Base-by-base conservation (phyloP, 2,888 invertebrate species). In the Hyles lineata region DNA sequence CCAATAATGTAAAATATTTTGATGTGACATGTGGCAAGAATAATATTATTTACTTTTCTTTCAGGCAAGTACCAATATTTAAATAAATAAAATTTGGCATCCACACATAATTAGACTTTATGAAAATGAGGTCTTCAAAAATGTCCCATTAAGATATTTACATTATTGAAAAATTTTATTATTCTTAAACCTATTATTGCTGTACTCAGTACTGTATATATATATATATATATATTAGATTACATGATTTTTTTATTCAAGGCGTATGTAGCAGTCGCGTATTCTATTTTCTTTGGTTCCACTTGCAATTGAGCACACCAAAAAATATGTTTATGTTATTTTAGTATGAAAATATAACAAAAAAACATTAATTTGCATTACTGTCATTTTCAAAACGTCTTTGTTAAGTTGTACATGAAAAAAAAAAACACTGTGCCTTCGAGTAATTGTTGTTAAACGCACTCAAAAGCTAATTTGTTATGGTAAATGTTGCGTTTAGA, bases 131-230 rank as follows among this genome's bases (percentile, higher is more conserved):
- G 21, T 23, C 17, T 29, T 29, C 29, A 29, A 29, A 29, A 29
- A 29, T 29, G 29, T 25, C 11, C 25, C 9, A 15, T 60, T 25
- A 25, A 25, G 17, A 60, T 60, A 25, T 23, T n/a, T 1, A 32
- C 25, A 29, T 32, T 32, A 32, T n/a, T 62, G 61, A 35, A 61
- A 29, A 8, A 1, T 19, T 19, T 19, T 5, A 29, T 29, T 8
- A 63, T 21, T 50, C 17, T 23, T 23, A 67, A 67, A 50, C 21
- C 15, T 67, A 67, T 67, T 67, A 67, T 67, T 67, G 43, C 67
- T 67, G n/a, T 67, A 17, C 23, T 23, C n/a, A n/a, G n/a, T n/a
- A n/a, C n/a, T n/a, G n/a, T n/a, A n/a, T n/a, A n/a, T n/a, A n/a
- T n/a, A n/a, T n/a, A n/a, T n/a, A n/a, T n/a, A n/a, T n/a, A n/a